Conservation (phyloP, 2,797 vertebrate genomes). For the Eospalax fontanierii region DNA sequence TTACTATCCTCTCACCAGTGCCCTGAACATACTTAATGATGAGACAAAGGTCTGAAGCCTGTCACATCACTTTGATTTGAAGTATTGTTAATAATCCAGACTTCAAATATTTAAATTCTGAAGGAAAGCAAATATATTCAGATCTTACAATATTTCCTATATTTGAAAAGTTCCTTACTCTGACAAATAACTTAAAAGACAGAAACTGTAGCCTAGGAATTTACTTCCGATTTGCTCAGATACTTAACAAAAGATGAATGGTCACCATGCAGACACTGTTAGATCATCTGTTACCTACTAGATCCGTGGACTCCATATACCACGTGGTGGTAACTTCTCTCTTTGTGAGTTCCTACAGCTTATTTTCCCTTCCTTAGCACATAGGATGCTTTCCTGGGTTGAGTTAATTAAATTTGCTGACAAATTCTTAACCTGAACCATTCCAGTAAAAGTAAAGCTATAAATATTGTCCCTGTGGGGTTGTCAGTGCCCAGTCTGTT, state of each 20-base stretch:
- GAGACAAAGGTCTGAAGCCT: neutral
- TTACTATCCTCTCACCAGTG: neutral
- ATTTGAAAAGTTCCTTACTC: neutral
- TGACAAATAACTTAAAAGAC: neutral
- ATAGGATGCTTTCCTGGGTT: neutral
- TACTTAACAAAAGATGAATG: neutral
- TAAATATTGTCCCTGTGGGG: neutral
- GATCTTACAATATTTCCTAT: neutral
- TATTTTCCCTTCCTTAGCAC: neutral
- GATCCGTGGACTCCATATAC: neutral
- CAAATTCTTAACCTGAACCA: neutral
- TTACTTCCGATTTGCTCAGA: neutral
- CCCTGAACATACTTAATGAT: conserved; percentile 12
- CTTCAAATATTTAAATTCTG: neutral
- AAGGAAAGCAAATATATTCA: neutral
- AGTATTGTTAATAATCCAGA: neutral
- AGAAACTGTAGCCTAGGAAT: neutral
- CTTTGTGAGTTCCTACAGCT: neutral
- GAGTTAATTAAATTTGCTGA: neutral
- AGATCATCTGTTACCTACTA: accelerated
- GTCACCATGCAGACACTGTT: neutral
- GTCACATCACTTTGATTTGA: neutral
- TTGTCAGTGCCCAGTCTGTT: neutral
- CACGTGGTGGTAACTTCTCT: accelerated
- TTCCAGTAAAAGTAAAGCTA: neutral